A percentile compares a stretch with the other conserved stretches of the same genome.
Conservation (phyloP, 1,140 invertebrate species). For the Aphidius ervi region DNA sequence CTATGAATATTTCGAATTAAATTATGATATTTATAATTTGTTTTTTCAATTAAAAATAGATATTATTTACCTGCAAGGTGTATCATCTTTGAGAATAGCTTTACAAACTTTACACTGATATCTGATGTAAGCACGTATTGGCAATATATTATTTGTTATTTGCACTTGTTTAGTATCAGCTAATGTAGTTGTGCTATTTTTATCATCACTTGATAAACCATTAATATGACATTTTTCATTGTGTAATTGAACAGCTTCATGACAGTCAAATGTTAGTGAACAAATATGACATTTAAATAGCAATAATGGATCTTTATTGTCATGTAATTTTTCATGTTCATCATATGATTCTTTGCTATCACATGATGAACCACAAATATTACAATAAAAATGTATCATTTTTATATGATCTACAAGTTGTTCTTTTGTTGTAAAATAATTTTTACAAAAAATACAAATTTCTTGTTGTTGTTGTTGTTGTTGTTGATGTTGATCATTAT, state of each 20-base stretch:
- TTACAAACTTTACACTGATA: constrained; percentile 31
- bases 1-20: not conserved
- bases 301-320: constrained; percentile 32
- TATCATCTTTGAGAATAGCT: constrained; percentile 32
- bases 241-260: constrained; percentile 34
- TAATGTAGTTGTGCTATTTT: constrained; percentile 11
- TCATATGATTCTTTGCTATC: constrained; percentile 32
- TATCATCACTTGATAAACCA: not conserved
- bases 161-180: constrained; percentile 4
- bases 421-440: constrained; percentile 26
- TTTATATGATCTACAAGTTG: constrained; percentile 32
- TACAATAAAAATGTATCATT: constrained; percentile 34
- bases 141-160: no score
- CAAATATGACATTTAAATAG: constrained; percentile 43
- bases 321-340: constrained; percentile 34
- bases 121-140: constrained; percentile 13
- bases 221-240: constrained; percentile 11
- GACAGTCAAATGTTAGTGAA: constrained; percentile 33
- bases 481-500: constrained; percentile 21
- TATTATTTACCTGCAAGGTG: constrained; percentile 33
- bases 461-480: constrained; percentile 22
- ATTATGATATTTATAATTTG: no score
- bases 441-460: constrained; percentile 30
- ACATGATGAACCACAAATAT: constrained; percentile 37
- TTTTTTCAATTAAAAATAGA: no score